Evolutionary conservation across 2,113 vertebrate species (phyloP).

Genomic region (Gasterosteus nipponicus): DNA sequence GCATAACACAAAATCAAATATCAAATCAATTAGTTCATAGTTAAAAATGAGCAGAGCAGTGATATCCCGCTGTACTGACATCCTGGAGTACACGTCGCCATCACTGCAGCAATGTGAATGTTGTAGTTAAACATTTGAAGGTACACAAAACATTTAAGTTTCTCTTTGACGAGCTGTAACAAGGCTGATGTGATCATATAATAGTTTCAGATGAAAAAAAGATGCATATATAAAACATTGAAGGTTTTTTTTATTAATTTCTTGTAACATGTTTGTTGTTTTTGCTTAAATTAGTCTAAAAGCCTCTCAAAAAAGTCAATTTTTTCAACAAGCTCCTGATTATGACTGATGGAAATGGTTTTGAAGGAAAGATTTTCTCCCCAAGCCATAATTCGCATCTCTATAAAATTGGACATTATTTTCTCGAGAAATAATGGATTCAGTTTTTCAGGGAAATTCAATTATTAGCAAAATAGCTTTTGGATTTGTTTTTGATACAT

Average conservation of each 20-base stretch:
- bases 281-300: neutral
- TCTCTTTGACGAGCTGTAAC: neutral
- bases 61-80: neutral
- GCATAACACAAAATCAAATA: neutral
- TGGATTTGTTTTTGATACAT: too few species aligned
- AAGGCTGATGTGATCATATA: too few species aligned
- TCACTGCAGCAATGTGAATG: neutral
- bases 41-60: neutral
- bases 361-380: neutral
- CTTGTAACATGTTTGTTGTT: neutral
- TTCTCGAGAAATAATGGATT: neutral
- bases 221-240: neutral
- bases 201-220: too few species aligned
- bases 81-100: neutral
- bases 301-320: neutral
- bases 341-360: neutral
- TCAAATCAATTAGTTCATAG: neutral
- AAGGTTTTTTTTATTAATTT: too few species aligned
- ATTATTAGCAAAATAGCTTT: neutral
- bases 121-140: too few species aligned
- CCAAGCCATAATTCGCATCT: neutral
- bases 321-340: neutral
- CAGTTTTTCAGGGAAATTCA: neutral
- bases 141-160: too few species aligned
- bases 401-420: neutral